Conservation (phyloP, 2,888 invertebrate genomes). For the Caradrina clavipalpis region DNA sequence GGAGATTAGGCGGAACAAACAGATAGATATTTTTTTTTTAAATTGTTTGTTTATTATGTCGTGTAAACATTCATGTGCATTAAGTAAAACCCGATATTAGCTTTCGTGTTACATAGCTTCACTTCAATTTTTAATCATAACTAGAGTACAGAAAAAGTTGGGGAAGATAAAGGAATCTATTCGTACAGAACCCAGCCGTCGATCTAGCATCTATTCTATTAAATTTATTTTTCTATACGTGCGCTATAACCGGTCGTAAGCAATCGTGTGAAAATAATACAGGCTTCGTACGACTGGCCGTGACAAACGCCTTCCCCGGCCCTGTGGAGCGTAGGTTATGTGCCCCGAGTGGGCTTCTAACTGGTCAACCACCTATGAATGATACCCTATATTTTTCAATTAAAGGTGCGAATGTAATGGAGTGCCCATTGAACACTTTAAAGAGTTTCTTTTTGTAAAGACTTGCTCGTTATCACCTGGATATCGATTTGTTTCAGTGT, state of each 20-base stretch:
- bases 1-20: too few relatives aligned
- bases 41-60: too few relatives aligned
- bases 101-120: too few relatives aligned
- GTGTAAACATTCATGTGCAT: too few relatives aligned
- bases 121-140: too few relatives aligned
- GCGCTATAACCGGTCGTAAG: constrained; percentile 78
- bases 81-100: too few relatives aligned
- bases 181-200: constrained; percentile 64
- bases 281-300: constrained; percentile 43
- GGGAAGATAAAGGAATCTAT: background rate
- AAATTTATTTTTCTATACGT: constrained; percentile 69
- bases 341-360: constrained; percentile 23
- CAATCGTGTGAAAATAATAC: constrained; percentile 83
- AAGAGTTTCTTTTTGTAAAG: constrained; percentile 13
- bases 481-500: constrained; percentile 13
- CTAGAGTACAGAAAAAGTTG: too few relatives aligned
- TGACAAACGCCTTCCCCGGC: constrained; percentile 59
- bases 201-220: constrained; percentile 54
- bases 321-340: constrained; percentile 26
- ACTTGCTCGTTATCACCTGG: constrained; percentile 26
- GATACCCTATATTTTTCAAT: constrained; percentile 51
- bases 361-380: constrained; percentile 51
- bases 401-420: constrained; percentile 49
- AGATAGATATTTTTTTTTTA: too few relatives aligned
- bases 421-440: constrained; percentile 23